These are phyloP conservation scores for Notarius quadriscutis DNA, from an alignment of 2,113 vertebrate species.

Conservation along the genomic window DNA sequence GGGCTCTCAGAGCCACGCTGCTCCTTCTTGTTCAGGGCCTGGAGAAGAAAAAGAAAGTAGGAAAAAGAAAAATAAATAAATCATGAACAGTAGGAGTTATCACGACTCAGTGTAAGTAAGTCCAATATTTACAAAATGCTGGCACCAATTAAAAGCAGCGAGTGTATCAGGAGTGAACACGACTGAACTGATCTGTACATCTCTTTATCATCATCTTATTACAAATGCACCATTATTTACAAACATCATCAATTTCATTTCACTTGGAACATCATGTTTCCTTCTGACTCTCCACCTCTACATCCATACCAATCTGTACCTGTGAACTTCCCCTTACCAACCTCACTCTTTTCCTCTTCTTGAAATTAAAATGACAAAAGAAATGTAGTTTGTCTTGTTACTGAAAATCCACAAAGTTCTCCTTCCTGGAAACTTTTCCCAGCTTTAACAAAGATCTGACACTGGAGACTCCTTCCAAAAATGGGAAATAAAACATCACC, in stretches of 20 bases:
- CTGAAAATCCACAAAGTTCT: not conserved
- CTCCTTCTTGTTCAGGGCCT: slow-evolving; percentile 98
- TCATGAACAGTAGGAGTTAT: not conserved
- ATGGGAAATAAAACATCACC: not conserved
- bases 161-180: not conserved
- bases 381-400: not conserved
- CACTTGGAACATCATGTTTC: not conserved
- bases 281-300: not conserved
- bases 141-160: not conserved
- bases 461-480: not conserved
- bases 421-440: not conserved
- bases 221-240: not conserved
- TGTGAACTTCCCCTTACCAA: not conserved
- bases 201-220: not conserved
- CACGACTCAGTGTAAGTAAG: not conserved
- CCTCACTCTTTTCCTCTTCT: not conserved
- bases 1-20: slow-evolving; percentile 96
- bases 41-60: slow-evolving; percentile 58
- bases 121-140: not conserved
- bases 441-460: not conserved
- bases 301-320: not conserved
- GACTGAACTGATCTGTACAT: not conserved
- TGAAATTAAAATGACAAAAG: not conserved
- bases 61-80: slow-evolving; percentile 50
- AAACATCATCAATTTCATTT: not conserved